Percentiles rank a stretch among this genome's conserved stretches.
phyloP scores from a whole-genome alignment of 1,140 invertebrate genomes.

The Drosophila busckii region DNA sequence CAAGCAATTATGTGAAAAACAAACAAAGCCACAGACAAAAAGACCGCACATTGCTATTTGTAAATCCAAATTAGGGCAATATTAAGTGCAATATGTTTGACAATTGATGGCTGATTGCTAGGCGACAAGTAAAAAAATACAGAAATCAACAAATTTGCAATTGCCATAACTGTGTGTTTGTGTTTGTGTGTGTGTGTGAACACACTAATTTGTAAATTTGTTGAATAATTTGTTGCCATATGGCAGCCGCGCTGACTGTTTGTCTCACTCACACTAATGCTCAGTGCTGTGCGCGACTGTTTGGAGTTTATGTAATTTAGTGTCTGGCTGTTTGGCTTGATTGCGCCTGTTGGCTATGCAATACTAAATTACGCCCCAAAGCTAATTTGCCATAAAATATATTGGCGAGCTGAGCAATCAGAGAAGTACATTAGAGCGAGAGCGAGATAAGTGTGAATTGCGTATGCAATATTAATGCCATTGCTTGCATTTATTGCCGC shows the following conservation, averaged over 20 bases:
- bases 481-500: conserved; percentile 66
- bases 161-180: conserved; percentile 10
- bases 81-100: conserved; percentile 63
- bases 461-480: conserved; percentile 61
- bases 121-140: conserved; percentile 21
- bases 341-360: conserved; percentile 43
- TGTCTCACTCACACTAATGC: conserved; percentile 15
- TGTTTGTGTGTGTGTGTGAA: neutral
- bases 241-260: no score
- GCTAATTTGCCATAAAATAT: conserved; percentile 62
- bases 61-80: conserved; percentile 24
- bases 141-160: conserved; percentile 45
- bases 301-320: conserved; percentile 63
- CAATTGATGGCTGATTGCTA: conserved; percentile 62
- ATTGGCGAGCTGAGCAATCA: conserved; percentile 8
- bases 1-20: conserved; percentile 18
- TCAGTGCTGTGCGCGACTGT: conserved; percentile 10
- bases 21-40: conserved; percentile 13
- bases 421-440: neutral
- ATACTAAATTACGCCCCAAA: conserved; percentile 58
- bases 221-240: conserved; percentile 60
- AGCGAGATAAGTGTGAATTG: conserved; percentile 1
- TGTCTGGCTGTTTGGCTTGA: conserved; percentile 22
- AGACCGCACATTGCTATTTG: neutral
- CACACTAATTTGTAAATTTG: conserved; percentile 62